phyloP scores from a whole-genome alignment of 1,140 invertebrate species.

The Formica selysi region DNA sequence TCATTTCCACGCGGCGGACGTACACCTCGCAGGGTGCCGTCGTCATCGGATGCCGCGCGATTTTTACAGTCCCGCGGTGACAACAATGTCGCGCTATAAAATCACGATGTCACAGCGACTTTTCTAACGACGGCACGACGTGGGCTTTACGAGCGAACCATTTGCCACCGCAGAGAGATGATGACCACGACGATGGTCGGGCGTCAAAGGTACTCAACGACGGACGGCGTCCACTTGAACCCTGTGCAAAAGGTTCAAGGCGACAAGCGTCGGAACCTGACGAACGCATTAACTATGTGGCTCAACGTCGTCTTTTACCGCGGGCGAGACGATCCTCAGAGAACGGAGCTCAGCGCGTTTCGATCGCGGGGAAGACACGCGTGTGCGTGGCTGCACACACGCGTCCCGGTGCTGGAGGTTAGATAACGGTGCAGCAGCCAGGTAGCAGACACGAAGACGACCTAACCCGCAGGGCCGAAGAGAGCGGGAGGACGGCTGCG shows the following conservation, averaged over 20 bases:
- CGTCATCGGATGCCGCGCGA: not conserved
- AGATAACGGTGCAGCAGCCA: slow-evolving; percentile 84
- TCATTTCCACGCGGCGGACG: not conserved
- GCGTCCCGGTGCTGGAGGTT: slow-evolving; percentile 78
- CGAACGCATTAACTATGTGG: slow-evolving; percentile 41
- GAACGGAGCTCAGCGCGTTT: slow-evolving; percentile 48
- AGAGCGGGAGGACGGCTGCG: slow-evolving; percentile 51
- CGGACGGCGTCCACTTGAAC: slow-evolving; percentile 51
- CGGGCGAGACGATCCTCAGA: slow-evolving; percentile 31
- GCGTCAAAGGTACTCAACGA: slow-evolving; percentile 39
- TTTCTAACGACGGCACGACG: slow-evolving; percentile 17
- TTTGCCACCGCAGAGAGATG: slow-evolving; percentile 52
- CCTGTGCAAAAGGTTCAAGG: slow-evolving; percentile 59
- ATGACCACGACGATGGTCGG: slow-evolving; percentile 63
- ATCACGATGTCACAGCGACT: slow-evolving; percentile 30
- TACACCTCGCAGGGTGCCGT: not conserved
- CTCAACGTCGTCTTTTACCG: slow-evolving; percentile 25
- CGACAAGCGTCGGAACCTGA: slow-evolving; percentile 54
- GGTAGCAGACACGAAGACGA: slow-evolving; percentile 82
- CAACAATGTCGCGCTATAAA: slow-evolving; percentile 30
- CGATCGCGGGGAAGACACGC: slow-evolving; percentile 58
- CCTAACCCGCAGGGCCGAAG: slow-evolving; percentile 69
- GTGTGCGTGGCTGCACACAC: slow-evolving; percentile 66
- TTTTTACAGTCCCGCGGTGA: slow-evolving; percentile 21
- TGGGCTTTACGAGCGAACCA: slow-evolving; percentile 41